phyloP scores from a whole-genome alignment of 2,888 invertebrate species.

The Lordiphosa fenestrarum region DNA sequence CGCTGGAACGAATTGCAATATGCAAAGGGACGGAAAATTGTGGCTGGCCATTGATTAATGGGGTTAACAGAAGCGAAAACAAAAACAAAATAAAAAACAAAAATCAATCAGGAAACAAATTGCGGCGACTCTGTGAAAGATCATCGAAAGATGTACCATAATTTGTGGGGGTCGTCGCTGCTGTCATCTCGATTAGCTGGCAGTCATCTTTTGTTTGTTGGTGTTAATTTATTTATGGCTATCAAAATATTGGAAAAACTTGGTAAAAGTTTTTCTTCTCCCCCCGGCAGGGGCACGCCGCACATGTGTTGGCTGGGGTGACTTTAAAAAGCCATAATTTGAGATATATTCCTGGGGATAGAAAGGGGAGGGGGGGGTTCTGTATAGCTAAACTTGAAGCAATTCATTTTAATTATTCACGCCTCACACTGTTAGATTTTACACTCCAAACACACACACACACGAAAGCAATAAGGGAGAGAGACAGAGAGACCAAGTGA shows the following conservation, averaged over 20 bases:
- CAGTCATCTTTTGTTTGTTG: conserved; percentile 37
- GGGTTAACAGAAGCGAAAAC: conserved; percentile 22
- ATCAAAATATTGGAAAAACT: conserved; percentile 52
- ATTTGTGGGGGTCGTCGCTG: conserved; percentile 21
- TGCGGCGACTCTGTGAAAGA: conserved; percentile 23
- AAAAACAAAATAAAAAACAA: conserved; percentile 19
- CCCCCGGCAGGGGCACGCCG: not conserved
- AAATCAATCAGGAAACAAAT: conserved; percentile 63
- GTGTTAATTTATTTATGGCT: conserved; percentile 68
- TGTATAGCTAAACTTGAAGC: conserved; percentile 45
- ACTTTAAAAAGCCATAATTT: conserved; percentile 68
- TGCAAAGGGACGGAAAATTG: conserved; percentile 51
- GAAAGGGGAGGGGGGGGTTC: not conserved
- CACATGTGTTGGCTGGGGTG: conserved; percentile 28
- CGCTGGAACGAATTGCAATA: conserved; percentile 49
- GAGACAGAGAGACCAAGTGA: conserved; percentile 4
- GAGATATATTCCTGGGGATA: conserved; percentile 26
- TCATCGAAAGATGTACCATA: conserved; percentile 22
- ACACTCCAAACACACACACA: conserved; percentile 41
- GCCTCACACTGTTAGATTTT: conserved; percentile 53
- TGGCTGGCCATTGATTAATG: conserved; percentile 60
- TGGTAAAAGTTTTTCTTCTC: conserved; percentile 9
- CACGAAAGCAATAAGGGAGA: conserved; percentile 6
- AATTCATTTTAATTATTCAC: conserved; percentile 73
- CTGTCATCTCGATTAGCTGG: conserved; percentile 42